These are phyloP conservation scores for Sebastes itinus DNA, from an alignment of 2,797 vertebrate genomes.

Conservation along the genomic window DNA sequence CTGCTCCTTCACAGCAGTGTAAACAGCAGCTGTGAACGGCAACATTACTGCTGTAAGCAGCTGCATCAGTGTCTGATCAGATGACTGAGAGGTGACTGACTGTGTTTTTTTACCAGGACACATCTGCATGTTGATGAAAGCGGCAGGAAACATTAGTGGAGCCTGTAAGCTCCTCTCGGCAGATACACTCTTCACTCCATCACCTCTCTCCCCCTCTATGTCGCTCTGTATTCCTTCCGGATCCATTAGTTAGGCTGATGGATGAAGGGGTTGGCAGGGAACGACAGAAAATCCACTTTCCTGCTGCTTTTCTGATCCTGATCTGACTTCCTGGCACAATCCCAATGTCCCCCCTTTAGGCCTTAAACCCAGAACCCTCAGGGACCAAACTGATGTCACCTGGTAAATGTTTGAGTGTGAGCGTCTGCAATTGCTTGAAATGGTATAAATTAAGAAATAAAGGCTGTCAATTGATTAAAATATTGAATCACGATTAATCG, in stretches of 20 bases:
- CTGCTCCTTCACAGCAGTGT: background rate
- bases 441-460: too few relatives aligned
- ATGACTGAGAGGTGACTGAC: slow-evolving; percentile 12
- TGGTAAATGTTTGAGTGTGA: too few relatives aligned
- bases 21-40: slow-evolving; percentile 41
- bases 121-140: slow-evolving; percentile 28
- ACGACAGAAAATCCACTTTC: slow-evolving; percentile 54
- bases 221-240: slow-evolving; percentile 30
- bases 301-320: slow-evolving; percentile 38
- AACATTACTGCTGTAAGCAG: slow-evolving; percentile 10
- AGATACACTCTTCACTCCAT: background rate
- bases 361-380: too few relatives aligned
- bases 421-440: too few relatives aligned
- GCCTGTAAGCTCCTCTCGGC: background rate
- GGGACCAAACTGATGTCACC: too few relatives aligned
- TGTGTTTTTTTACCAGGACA: background rate
- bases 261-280: slow-evolving; percentile 45
- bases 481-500: too few relatives aligned
- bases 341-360: too few relatives aligned
- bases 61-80: slow-evolving; percentile 26
- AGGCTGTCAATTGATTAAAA: too few relatives aligned
- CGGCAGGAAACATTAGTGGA: slow-evolving; percentile 5
- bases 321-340: slow-evolving; percentile 17
- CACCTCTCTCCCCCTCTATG: background rate
- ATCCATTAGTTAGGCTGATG: slow-evolving; percentile 67